phyloP scores from a whole-genome alignment of 1,140 invertebrate genomes.

The Panagrolaimus sp. region DNA sequence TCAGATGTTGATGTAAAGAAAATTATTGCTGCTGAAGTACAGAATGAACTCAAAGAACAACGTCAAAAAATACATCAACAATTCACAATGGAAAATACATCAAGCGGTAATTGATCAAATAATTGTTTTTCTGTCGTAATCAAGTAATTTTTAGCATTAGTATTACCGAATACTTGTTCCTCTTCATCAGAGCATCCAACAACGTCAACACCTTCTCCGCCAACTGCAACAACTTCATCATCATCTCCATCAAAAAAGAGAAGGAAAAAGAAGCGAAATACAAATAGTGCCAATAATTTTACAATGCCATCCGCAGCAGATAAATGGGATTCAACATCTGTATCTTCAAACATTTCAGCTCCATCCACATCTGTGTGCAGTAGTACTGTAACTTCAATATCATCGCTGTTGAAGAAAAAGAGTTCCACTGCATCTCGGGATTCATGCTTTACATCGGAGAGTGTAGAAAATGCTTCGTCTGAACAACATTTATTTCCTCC shows the following conservation, averaged over 20 bases:
- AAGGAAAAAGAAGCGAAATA: conserved; percentile 2
- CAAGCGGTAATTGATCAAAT: background rate
- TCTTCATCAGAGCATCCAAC: background rate
- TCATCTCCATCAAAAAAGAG: background rate
- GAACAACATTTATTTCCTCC: too few species aligned
- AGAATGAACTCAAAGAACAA: background rate
- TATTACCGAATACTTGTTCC: background rate
- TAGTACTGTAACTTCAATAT: background rate
- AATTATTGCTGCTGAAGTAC: background rate
- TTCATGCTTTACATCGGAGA: background rate
- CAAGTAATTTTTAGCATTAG: background rate
- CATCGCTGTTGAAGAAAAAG: conserved; percentile 7
- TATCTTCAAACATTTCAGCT: background rate
- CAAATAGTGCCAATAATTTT: background rate
- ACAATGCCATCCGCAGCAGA: background rate
- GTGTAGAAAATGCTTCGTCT: background rate
- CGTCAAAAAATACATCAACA: background rate
- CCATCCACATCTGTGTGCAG: too few species aligned
- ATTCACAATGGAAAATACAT: background rate
- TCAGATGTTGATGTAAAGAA: too few species aligned
- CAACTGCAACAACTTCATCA: background rate
- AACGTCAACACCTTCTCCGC: background rate
- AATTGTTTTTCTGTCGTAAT: background rate
- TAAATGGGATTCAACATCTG: conserved; percentile 8
- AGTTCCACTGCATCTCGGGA: background rate